phyloP scores from a whole-genome alignment of 2,888 invertebrate genomes.

The Cosmopolites sordidus region DNA sequence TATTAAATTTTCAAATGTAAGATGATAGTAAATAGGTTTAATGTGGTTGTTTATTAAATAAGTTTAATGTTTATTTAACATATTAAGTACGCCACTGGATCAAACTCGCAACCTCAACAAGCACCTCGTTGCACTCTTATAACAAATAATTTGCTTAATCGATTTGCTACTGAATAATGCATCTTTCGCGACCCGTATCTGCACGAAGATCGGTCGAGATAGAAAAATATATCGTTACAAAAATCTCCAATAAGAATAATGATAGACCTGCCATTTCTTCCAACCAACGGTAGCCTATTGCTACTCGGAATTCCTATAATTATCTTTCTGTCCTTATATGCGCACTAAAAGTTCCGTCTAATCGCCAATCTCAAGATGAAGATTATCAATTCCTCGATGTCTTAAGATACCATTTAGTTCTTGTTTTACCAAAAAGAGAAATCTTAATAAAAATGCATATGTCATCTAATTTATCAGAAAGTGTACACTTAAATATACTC shows the following conservation, averaged over 20 bases:
- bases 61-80: too few relatives aligned
- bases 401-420: too few relatives aligned
- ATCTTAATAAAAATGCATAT: too few relatives aligned
- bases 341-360: not conserved
- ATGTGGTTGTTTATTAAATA: too few relatives aligned
- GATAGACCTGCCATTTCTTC: not conserved
- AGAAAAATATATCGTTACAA: constrained; percentile 12
- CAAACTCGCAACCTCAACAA: constrained; percentile 12
- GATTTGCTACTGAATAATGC: constrained; percentile 30
- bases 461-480: too few relatives aligned
- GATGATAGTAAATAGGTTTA: too few relatives aligned
- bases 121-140: constrained; percentile 28
- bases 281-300: not conserved
- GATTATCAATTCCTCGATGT: too few relatives aligned
- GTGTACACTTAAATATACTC: too few relatives aligned
- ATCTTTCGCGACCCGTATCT: constrained; percentile 25
- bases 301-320: not conserved
- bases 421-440: too few relatives aligned
- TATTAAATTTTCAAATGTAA: too few relatives aligned
- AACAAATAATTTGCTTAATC: constrained; percentile 30
- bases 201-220: constrained; percentile 25
- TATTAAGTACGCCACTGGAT: constrained; percentile 14
- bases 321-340: not conserved
- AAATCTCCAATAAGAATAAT: not conserved
- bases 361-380: not conserved